Evolutionary conservation across 2,113 vertebrate species (phyloP).

Genomic region (Colius striatus): DNA sequence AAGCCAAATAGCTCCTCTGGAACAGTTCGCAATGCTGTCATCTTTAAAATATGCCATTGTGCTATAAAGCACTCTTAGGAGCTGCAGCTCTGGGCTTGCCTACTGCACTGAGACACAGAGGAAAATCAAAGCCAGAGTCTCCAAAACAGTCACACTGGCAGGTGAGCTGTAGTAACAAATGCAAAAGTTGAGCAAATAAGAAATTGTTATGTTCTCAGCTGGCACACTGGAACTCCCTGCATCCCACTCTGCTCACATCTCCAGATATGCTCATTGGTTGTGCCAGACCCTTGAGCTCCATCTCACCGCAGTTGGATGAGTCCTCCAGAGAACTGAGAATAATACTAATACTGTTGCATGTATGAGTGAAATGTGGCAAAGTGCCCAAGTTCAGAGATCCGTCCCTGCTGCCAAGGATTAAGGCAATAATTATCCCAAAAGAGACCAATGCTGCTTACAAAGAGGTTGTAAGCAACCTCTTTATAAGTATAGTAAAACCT

Average conservation of each 20-base stretch:
- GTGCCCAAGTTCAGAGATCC: neutral
- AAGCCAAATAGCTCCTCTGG: slow-evolving; percentile 64
- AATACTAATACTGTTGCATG: neutral
- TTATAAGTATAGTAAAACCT: too few species aligned
- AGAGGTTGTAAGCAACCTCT: too few species aligned
- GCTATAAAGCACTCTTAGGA: neutral
- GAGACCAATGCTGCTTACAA: too few species aligned
- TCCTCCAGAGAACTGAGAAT: neutral
- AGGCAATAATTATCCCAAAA: neutral
- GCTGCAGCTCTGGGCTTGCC: neutral
- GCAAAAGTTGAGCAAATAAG: neutral
- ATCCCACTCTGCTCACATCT: neutral
- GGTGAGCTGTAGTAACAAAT: neutral
- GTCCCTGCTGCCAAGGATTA: neutral
- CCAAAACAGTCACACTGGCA: neutral
- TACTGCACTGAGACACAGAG: neutral
- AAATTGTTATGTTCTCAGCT: neutral
- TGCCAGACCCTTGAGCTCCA: neutral
- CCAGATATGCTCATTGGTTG: neutral
- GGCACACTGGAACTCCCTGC: accelerated
- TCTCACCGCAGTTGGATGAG: neutral
- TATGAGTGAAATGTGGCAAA: neutral
- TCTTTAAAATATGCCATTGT: slow-evolving; percentile 64
- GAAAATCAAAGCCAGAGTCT: neutral
- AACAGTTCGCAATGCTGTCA: slow-evolving; percentile 52